Base-by-base conservation (phyloP, 2,888 invertebrate genomes). In the Apomyelois bistriatella region DNA sequence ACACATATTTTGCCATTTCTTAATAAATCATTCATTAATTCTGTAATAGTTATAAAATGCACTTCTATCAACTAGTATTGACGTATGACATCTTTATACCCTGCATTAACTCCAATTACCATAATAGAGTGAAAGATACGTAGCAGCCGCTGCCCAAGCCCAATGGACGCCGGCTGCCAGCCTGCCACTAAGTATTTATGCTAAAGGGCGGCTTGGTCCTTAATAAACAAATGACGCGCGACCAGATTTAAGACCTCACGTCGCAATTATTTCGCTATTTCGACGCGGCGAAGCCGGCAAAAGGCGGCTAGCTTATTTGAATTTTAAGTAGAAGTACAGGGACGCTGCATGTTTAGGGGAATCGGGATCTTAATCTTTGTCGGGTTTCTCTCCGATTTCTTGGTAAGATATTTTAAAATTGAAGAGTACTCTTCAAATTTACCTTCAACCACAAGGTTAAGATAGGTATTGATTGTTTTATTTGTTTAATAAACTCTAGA, bases 201-300 rank as follows among this genome's bases (percentile, higher is more conserved):
- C 78, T 85, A 84, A 85, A 82, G 79, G 77, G 68, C 62, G 74
- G 76, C 72, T 62, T 68, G 68, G 78, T 61, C 75, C 75, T 79
- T 85, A 85, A 85, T 85, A 85, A 85, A 85, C 85, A 84, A 86
- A 85, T 86, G 86, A 85, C 82, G 83, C 74, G 68, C 64, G 68
- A 60, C 55, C 72, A 71, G 81, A 85, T 84, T 85, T 85, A 85
- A 81, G 71, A 73, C 68, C 70, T 56, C 59, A 61, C 73, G 74
- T 72, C 72, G 84, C 85, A 85, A 85, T 85, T 85, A 86, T 86
- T 86, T 85, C 73, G 72, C 83, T 82, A 79, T 82, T 80, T 76
- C 76, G 72, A 79, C 76, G 78, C 72, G 70, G 66, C 70, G 59
- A 65, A 58, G 61, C 55, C 55, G 65, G 62, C 64, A 58, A 64